Base-by-base conservation (phyloP, 2,113 vertebrate genomes). In the Rhinolophus ferrumequinum region DNA sequence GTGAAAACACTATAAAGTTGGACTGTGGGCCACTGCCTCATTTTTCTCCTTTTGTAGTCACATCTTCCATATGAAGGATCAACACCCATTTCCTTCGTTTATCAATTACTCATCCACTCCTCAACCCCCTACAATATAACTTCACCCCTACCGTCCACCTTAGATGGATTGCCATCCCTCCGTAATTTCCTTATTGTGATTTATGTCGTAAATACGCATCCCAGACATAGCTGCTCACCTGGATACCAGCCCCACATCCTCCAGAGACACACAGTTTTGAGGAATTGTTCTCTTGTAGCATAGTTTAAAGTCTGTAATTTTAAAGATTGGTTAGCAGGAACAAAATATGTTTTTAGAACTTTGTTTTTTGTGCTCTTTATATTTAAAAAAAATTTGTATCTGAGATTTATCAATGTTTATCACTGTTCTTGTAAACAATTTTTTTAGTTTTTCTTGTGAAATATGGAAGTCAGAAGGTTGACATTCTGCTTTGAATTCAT, bases 401-500 rank as follows among this genome's bases (percentile, higher is more conserved):
- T 66, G 35, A 73, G 62, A 35, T 86, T 91, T 93, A 60, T 91
- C 15, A 54, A n/a, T 50, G 47, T 77, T 13, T 54, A 52, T 75
- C 16, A 66, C 0, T 70, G n/a, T 77, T 85, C 24, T 67, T 88
- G 2, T 66, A 69, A 11, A 77, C 15, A 67, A 26, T 72, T 86
- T 79, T 44, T 85, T 24, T 30, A 76, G 3, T 6, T 92, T 80
- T 91, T 7, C 26, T 90, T 89, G 2, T 86, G 69, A 85, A 88
- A 94, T 95, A 72, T 52, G 69, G 50, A 85, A 56, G 58, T 93
- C 9, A 0, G 72, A 52, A 64, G 19, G 6, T 41, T 88, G 50
- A 83, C 19, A 84, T 60, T 87, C 62, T 96, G 15, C 52, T 92
- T 95, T 85, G 72, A 94, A 70, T 60, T 88, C 8, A 60, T 77